Percentiles rank a stretch among this genome's conserved stretches.
phyloP scores from a whole-genome alignment of 2,888 invertebrate species.

The Melanotus villosus region DNA sequence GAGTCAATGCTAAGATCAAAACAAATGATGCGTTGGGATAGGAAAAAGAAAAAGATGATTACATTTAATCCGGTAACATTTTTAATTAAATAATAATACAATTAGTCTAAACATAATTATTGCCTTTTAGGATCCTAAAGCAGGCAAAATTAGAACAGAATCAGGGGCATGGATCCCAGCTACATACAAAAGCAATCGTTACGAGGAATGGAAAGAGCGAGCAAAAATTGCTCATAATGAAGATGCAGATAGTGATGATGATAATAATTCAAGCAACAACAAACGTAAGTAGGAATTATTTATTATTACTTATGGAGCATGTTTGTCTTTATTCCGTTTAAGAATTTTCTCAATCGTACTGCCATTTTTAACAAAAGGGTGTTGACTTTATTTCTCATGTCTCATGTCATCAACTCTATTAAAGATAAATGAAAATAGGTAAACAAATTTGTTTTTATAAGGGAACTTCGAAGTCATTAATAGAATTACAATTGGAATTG shows the following conservation, averaged over 20 bases:
- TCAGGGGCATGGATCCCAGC: constrained; percentile 96
- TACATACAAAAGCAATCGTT: constrained; percentile 92
- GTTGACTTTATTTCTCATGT: no score
- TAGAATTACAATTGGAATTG: no score
- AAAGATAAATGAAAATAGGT: no score
- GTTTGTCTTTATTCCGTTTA: no score
- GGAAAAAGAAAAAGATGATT: constrained; percentile 96
- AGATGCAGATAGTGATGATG: constrained; percentile 69
- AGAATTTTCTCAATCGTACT: no score
- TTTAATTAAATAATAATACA: not conserved
- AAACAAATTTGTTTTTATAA: no score
- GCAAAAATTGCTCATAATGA: constrained; percentile 72
- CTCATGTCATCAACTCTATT: no score
- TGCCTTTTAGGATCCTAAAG: constrained; percentile 70
- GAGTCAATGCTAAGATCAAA: constrained; percentile 74
- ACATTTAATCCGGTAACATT: constrained; percentile 73
- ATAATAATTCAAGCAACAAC: constrained; percentile 56
- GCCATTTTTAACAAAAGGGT: no score
- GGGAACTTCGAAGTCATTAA: no score
- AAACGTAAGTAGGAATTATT: constrained; percentile 41
- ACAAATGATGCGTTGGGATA: constrained; percentile 88
- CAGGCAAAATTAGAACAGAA: constrained; percentile 92
- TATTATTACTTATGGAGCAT: no score
- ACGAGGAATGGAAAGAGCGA: constrained; percentile 88
- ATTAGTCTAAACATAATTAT: not conserved